Percentiles rank a stretch among this genome's conserved stretches.
Conservation (phyloP, 1,140 invertebrate genomes). For the Campoletis sonorensis region DNA sequence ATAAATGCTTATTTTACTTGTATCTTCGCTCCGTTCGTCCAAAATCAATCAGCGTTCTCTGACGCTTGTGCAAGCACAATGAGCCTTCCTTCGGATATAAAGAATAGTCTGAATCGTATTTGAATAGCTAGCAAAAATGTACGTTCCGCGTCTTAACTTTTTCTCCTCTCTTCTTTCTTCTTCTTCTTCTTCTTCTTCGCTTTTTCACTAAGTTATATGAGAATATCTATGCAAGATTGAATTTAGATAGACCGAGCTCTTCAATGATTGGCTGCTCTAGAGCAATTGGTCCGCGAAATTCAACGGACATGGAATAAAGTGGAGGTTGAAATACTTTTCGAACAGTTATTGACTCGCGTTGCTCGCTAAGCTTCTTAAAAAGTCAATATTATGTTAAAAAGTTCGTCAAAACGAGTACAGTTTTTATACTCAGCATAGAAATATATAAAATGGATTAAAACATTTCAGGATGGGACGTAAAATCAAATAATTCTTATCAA, state of each 20-base stretch:
- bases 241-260: constrained; percentile 3
- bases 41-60: not conserved
- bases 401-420: not conserved
- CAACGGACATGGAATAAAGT: not conserved
- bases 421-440: not conserved
- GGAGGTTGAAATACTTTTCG: constrained; percentile 2
- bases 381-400: constrained; percentile 35
- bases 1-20: not conserved
- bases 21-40: not conserved
- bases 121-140: not conserved
- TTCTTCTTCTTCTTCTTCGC: not conserved
- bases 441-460: not conserved
- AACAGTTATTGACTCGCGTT: constrained; percentile 24
- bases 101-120: constrained; percentile 9
- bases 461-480: not conserved
- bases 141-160: not conserved
- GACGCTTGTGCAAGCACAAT: not conserved
- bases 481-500: not conserved
- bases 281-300: not conserved
- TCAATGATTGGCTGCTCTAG: constrained; percentile 10
- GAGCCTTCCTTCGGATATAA: not conserved
- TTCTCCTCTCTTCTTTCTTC: no score
- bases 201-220: not conserved
- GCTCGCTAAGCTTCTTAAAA: constrained; percentile 27
- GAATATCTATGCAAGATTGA: constrained; percentile 4